Percentiles rank a stretch among this genome's conserved stretches.
These are phyloP conservation scores for Seira ritae DNA, from an alignment of 2,888 invertebrate species.

Conservation along the genomic window DNA sequence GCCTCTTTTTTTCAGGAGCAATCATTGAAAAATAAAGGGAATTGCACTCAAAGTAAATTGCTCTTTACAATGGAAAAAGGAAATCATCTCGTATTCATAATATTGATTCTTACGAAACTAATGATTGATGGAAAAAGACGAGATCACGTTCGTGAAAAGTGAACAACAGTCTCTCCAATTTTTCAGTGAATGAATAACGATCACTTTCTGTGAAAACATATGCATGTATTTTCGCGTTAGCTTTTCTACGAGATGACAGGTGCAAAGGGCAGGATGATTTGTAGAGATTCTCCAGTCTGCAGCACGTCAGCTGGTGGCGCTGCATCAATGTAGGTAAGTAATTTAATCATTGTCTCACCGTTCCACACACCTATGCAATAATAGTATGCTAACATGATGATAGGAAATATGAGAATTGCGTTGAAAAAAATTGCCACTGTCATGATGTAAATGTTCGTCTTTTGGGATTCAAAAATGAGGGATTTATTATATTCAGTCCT, in stretches of 20 bases:
- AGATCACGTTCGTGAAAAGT: no score
- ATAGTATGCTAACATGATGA: no score
- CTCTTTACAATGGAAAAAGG: neutral
- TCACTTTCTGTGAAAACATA: neutral
- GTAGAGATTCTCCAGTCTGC: neutral
- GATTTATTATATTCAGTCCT: neutral
- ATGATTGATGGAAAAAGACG: neutral
- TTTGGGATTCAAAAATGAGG: neutral
- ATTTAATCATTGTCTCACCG: neutral
- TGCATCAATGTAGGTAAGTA: neutral
- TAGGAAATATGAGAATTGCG: no score
- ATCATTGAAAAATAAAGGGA: neutral
- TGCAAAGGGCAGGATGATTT: neutral
- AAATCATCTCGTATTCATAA: neutral
- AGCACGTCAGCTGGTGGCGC: neutral
- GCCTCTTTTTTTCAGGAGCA: neutral
- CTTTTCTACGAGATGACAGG: neutral
- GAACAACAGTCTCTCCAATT: no score
- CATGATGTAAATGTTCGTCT: neutral
- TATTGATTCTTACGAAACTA: neutral
- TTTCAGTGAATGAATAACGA: no score
- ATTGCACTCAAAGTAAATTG: slow-evolving; percentile 6
- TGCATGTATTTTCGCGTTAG: neutral
- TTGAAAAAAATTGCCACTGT: neutral
- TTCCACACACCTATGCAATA: neutral